Evolutionary conservation across 2,797 vertebrate genomes (phyloP).

Genomic region (Thamnophis elegans): DNA sequence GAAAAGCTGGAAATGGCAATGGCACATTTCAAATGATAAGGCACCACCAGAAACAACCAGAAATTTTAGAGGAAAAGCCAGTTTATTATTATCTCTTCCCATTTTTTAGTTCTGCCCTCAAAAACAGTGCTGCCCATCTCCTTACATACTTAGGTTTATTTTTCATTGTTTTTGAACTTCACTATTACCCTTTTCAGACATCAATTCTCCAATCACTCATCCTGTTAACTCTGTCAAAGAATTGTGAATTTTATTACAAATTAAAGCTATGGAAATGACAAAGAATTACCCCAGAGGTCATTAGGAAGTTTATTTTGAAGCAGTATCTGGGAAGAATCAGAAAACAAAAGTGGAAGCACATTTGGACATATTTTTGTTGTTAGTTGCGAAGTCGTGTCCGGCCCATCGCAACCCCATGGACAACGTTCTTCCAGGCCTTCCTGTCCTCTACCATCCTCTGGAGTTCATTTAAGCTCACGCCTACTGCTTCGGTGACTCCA

Average conservation of each 20-base stretch:
- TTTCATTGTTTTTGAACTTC: not conserved
- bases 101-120: not conserved
- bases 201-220: not conserved
- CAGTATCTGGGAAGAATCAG: not conserved
- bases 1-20: not conserved
- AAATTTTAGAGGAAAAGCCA: not conserved
- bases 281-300: not conserved
- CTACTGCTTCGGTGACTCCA: too few species aligned
- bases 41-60: not conserved
- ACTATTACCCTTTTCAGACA: not conserved
- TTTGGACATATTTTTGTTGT: not conserved
- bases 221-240: not conserved
- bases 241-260: not conserved
- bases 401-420: too few species aligned
- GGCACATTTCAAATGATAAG: not conserved
- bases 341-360: not conserved
- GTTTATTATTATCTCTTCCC: not conserved
- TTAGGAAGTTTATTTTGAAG: not conserved
- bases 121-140: not conserved
- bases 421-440: too few species aligned
- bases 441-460: too few species aligned
- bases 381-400: too few species aligned
- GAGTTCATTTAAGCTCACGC: too few species aligned
- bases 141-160: not conserved
- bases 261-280: not conserved